These are phyloP conservation scores for Nipponia nippon DNA, from an alignment of 2,113 vertebrate species.

Conservation along the genomic window DNA sequence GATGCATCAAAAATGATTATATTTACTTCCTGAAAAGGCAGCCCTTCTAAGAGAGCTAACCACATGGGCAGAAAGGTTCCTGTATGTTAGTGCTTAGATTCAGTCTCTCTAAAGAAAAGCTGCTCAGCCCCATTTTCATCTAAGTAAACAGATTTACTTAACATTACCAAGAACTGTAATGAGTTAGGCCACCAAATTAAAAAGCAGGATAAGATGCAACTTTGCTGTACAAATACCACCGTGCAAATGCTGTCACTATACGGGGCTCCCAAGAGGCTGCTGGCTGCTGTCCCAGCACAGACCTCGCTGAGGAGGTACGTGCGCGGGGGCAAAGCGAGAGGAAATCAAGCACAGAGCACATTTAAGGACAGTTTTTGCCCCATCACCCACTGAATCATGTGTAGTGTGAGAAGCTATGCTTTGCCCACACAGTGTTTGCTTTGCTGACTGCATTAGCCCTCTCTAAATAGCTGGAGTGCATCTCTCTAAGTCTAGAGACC, in stretches of 20 bases:
- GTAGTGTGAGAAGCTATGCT: not conserved
- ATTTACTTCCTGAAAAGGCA: conserved; percentile 25
- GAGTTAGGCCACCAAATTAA: not conserved
- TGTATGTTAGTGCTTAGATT: not conserved
- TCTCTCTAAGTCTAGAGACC: not conserved
- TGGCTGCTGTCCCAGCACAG: not conserved
- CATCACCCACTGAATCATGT: fast-evolving
- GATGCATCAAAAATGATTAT: not conserved
- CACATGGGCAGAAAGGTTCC: fast-evolving
- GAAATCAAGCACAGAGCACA: not conserved
- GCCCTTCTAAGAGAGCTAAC: not conserved
- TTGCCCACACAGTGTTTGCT: not conserved
- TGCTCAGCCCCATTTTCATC: not conserved
- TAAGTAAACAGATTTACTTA: not conserved
- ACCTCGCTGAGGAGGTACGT: fast-evolving
- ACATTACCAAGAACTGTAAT: not conserved
- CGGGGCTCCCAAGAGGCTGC: not conserved
- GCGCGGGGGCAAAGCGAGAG: fast-evolving
- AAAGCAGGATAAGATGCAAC: not conserved
- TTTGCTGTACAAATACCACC: fast-evolving
- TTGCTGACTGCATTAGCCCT: not conserved
- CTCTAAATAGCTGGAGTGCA: not conserved
- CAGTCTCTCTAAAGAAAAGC: not conserved
- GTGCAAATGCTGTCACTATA: not conserved
- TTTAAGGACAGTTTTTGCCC: not conserved